Evolutionary conservation across 2,113 vertebrate species (phyloP).

Genomic region (Plotosus lineatus): DNA sequence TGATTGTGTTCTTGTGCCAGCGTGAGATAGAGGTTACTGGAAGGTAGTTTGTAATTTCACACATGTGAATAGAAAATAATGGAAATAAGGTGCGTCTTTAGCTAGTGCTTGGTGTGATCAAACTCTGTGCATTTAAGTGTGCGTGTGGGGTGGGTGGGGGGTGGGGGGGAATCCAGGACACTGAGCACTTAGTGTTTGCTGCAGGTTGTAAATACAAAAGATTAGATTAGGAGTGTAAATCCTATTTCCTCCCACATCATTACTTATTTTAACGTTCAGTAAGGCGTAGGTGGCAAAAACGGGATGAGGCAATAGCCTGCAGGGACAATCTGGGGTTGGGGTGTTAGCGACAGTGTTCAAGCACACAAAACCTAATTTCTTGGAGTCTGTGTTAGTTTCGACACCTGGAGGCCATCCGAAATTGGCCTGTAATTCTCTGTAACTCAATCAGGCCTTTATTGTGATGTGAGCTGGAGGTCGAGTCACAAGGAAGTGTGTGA

Average conservation of each 20-base stretch:
- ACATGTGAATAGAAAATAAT: conserved; percentile 18
- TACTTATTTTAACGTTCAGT: conserved; percentile 35
- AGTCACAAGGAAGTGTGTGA: conserved; percentile 4
- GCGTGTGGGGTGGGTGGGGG: too few species aligned
- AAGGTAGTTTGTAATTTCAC: conserved; percentile 33
- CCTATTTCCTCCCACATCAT: conserved; percentile 34
- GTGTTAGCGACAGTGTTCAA: conserved; percentile 34
- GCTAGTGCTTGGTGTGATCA: conserved; percentile 14
- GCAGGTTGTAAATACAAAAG: conserved; percentile 30
- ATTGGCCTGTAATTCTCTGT: conserved; percentile 28
- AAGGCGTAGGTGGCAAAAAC: conserved; percentile 33
- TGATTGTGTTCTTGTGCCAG: conserved; percentile 43
- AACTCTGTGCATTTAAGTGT: conserved; percentile 6
- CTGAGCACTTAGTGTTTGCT: conserved; percentile 42
- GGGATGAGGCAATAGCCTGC: conserved; percentile 21
- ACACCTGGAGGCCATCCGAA: conserved; percentile 41
- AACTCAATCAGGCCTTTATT: conserved; percentile 48
- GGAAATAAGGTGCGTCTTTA: background rate
- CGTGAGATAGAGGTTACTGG: conserved; percentile 39
- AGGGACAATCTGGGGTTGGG: conserved; percentile 27
- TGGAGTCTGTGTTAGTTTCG: conserved; percentile 28
- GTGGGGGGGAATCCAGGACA: conserved; percentile 19
- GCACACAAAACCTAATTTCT: conserved; percentile 45
- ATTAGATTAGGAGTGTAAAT: conserved; percentile 49
- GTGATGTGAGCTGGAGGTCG: conserved; percentile 31